Evolutionary conservation across 2,888 invertebrate species (phyloP).

Genomic region (Nomada hirtipes): DNA sequence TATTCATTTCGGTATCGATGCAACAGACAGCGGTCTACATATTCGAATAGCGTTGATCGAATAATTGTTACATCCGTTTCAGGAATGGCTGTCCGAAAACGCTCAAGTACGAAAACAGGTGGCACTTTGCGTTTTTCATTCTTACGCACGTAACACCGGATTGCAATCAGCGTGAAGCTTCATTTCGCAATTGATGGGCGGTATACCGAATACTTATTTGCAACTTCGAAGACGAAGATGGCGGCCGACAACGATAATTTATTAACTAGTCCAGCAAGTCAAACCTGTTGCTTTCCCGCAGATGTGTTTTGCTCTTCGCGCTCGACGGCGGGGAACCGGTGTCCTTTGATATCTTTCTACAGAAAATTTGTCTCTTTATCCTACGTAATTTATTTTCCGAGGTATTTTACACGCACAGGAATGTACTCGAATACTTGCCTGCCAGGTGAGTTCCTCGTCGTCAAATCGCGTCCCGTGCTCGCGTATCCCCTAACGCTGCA

Average conservation of each 20-base stretch:
- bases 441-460: conserved; percentile 11
- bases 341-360: conserved; percentile 53
- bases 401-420: too few species aligned
- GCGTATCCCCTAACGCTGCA: conserved; percentile 29
- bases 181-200: conserved; percentile 49
- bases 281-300: conserved; percentile 70
- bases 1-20: not conserved
- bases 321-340: conserved; percentile 40
- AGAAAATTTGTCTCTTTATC: conserved; percentile 39
- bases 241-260: conserved; percentile 81
- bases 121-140: conserved; percentile 1
- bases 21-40: not conserved
- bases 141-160: not conserved
- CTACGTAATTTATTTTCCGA: not conserved
- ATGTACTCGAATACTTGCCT: not conserved
- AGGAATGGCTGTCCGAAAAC: not conserved
- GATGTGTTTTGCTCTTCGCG: conserved; percentile 49
- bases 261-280: conserved; percentile 82
- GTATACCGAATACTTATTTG: conserved; percentile 72
- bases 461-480: conserved; percentile 22
- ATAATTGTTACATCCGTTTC: not conserved
- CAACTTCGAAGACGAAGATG: conserved; percentile 72
- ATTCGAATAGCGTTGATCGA: not conserved
- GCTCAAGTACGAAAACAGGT: conserved; percentile 2
- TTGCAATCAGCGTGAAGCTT: conserved; percentile 13